Conservation (phyloP, 64 coral and sea anemone species). For the Cladopsammia gracilis region DNA sequence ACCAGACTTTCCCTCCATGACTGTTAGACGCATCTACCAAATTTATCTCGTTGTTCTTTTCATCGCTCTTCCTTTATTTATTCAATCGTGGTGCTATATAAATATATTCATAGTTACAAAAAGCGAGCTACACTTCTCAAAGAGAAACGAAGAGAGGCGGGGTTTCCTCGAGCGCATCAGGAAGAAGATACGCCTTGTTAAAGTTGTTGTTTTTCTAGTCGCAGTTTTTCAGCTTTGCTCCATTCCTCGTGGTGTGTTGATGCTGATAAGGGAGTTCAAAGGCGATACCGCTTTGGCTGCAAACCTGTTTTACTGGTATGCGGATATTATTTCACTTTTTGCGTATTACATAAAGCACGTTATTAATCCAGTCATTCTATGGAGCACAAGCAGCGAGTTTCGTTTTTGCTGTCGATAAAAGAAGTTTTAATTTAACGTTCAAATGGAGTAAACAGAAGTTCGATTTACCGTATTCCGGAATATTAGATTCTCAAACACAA, state of each 20-base stretch:
- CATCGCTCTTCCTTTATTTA: constrained; percentile 56
- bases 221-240: constrained; percentile 87
- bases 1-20: constrained; percentile 28
- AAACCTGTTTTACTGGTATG: constrained; percentile 44
- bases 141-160: constrained; percentile 27
- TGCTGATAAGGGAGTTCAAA: constrained; percentile 73
- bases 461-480: too few species aligned
- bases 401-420: constrained; percentile 26
- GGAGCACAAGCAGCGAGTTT: constrained; percentile 62
- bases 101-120: constrained; percentile 46
- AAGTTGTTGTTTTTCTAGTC: constrained; percentile 77
- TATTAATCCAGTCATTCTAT: constrained; percentile 86
- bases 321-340: constrained; percentile 70
- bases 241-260: constrained; percentile 80
- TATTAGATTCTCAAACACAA: too few species aligned
- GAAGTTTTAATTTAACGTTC: too few species aligned
- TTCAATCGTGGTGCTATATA: constrained; percentile 84
- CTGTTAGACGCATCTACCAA: constrained; percentile 60
- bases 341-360: constrained; percentile 89
- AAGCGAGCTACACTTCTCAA: constrained; percentile 40
- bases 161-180: constrained; percentile 12
- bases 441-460: too few species aligned
- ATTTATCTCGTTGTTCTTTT: constrained; percentile 71
- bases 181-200: constrained; percentile 68
- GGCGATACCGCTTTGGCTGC: constrained; percentile 2